Evolutionary conservation across 2,888 invertebrate species (phyloP).

Genomic region (Ganaspis brasiliensis): DNA sequence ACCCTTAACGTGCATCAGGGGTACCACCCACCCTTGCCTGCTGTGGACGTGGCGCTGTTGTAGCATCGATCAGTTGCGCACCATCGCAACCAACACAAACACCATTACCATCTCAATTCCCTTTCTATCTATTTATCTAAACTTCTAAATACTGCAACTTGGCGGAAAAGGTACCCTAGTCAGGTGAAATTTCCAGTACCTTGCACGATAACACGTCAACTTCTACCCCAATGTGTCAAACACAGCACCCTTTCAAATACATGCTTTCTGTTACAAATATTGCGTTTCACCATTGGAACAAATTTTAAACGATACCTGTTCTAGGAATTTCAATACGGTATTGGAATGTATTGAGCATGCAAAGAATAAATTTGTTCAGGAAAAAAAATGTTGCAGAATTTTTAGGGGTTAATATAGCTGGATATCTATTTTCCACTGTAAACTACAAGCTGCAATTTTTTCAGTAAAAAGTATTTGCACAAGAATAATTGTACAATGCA

Average conservation of each 20-base stretch:
- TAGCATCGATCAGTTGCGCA: conserved; percentile 79
- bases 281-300: too few species aligned
- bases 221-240: not conserved
- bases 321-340: too few species aligned
- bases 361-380: too few species aligned
- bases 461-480: too few species aligned
- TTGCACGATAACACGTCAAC: not conserved
- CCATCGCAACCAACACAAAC: conserved; percentile 69
- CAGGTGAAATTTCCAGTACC: not conserved
- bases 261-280: too few species aligned
- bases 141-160: conserved; percentile 16
- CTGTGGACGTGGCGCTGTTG: conserved; percentile 71
- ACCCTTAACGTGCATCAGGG: conserved; percentile 63
- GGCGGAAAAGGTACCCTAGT: not conserved
- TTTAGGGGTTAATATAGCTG: too few species aligned
- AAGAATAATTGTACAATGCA: too few species aligned
- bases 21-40: conserved; percentile 65
- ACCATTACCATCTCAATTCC: conserved; percentile 50
- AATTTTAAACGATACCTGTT: too few species aligned
- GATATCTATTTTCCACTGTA: too few species aligned
- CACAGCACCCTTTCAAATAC: not conserved
- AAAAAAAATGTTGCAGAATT: too few species aligned
- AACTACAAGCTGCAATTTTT: too few species aligned
- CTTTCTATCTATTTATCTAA: not conserved
- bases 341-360: too few species aligned